phyloP scores from a whole-genome alignment of 2,113 vertebrate species.

The Paramisgurnus dabryanus region DNA sequence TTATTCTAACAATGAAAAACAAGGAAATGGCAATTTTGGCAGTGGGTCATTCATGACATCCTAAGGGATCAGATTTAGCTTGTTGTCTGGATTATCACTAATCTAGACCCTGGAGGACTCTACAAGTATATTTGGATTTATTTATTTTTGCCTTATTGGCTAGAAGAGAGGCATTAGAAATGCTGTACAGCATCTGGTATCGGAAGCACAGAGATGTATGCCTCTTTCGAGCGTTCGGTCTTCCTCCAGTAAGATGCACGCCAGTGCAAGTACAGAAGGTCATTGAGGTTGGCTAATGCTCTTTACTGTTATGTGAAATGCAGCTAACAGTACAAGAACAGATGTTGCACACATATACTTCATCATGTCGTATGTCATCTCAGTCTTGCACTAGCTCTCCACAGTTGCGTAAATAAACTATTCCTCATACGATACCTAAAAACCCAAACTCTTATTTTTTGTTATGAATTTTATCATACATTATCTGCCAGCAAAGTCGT shows the following conservation, averaged over 20 bases:
- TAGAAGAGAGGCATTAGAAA: neutral
- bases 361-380: conserved; percentile 6
- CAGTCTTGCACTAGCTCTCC: neutral
- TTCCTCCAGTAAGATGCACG: neutral
- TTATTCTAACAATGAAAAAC: too few species aligned
- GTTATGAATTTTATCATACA: neutral
- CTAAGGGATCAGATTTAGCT: too few species aligned
- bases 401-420: neutral
- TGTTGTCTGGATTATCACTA: too few species aligned
- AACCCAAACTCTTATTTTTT: neutral
- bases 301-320: conserved; percentile 2
- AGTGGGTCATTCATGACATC: too few species aligned
- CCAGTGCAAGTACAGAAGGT: conserved; percentile 1
- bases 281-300: neutral
- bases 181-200: neutral
- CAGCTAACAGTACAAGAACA: conserved; percentile 18
- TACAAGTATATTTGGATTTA: neutral
- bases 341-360: conserved; percentile 15
- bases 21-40: too few species aligned
- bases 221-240: neutral
- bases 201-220: neutral
- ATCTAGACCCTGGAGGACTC: neutral
- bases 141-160: neutral
- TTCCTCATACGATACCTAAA: neutral
- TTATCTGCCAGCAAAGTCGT: neutral